Percentiles rank a stretch among this genome's conserved stretches.
These are phyloP conservation scores for Auanema sp. DNA, from an alignment of 2,888 invertebrate species.

Conservation along the genomic window DNA sequence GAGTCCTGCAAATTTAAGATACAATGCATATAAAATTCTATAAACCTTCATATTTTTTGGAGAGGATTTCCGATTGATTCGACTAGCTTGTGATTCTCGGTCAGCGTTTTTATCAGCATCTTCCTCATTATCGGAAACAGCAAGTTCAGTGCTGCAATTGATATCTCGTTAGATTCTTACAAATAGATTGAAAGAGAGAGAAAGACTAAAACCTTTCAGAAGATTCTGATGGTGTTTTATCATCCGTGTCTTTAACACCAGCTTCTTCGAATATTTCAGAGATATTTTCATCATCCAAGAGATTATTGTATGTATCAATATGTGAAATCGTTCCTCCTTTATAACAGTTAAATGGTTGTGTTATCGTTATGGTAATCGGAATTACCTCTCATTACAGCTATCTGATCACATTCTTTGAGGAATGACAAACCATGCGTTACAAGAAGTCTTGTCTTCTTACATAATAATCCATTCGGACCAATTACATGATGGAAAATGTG, in stretches of 20 bases:
- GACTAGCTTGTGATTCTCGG: neutral
- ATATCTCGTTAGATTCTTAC: neutral
- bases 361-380: neutral
- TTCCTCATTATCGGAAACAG: neutral
- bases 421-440: slow-evolving; percentile 95
- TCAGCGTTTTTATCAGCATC: slow-evolving; percentile 3
- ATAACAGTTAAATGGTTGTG: neutral
- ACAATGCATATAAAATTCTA: too few species aligned
- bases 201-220: slow-evolving; percentile 6
- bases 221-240: slow-evolving; percentile 12
- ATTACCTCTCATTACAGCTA: slow-evolving; percentile 79
- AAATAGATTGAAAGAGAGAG: neutral
- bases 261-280: slow-evolving; percentile 37
- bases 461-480: slow-evolving; percentile 57
- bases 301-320: slow-evolving; percentile 41
- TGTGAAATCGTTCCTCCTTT: slow-evolving; percentile 34
- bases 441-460: slow-evolving; percentile 77
- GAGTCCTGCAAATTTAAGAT: too few species aligned
- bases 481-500: slow-evolving; percentile 71
- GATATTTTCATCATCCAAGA: slow-evolving; percentile 32
- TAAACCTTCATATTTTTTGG: too few species aligned
- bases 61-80: too few species aligned
- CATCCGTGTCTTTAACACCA: slow-evolving; percentile 24
- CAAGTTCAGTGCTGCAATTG: neutral
- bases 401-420: slow-evolving; percentile 85